These are phyloP conservation scores for Cryptops parisi DNA, from an alignment of 2,888 invertebrate species.

Conservation along the genomic window DNA sequence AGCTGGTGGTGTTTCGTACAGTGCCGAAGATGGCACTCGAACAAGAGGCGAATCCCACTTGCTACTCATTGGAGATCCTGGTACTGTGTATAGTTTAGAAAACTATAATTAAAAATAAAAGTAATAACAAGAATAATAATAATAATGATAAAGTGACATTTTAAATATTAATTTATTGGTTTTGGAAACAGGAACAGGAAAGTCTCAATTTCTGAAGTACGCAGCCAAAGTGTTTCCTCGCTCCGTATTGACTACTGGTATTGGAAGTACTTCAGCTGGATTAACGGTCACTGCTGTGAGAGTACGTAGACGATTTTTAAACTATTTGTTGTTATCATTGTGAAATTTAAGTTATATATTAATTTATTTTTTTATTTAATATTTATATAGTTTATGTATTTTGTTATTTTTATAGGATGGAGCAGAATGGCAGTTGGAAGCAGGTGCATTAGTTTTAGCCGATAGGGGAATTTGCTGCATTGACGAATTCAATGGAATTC, in stretches of 20 bases:
- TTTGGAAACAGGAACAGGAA: constrained; percentile 80
- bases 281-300: constrained; percentile 74
- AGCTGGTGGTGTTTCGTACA: constrained; percentile 36
- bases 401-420: constrained; percentile 47
- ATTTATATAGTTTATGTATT: neutral
- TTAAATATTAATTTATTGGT: too few species aligned
- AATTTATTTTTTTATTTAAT: neutral
- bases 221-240: constrained; percentile 52
- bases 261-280: constrained; percentile 73
- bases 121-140: neutral
- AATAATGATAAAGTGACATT: too few species aligned
- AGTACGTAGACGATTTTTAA: too few species aligned
- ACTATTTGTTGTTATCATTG: neutral
- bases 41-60: constrained; percentile 68
- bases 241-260: constrained; percentile 70
- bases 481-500: constrained; percentile 75
- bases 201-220: constrained; percentile 66
- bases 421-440: constrained; percentile 81
- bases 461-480: constrained; percentile 85
- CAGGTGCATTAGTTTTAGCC: constrained; percentile 71
- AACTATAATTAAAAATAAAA: neutral
- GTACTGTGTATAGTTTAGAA: constrained; percentile 20
- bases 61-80: constrained; percentile 64
- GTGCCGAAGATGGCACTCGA: constrained; percentile 37
- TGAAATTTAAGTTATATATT: too few species aligned